A percentile compares a stretch with the other conserved stretches of the same genome.
Conservation (phyloP, 2,888 invertebrate genomes). For the Tachina lurida region DNA sequence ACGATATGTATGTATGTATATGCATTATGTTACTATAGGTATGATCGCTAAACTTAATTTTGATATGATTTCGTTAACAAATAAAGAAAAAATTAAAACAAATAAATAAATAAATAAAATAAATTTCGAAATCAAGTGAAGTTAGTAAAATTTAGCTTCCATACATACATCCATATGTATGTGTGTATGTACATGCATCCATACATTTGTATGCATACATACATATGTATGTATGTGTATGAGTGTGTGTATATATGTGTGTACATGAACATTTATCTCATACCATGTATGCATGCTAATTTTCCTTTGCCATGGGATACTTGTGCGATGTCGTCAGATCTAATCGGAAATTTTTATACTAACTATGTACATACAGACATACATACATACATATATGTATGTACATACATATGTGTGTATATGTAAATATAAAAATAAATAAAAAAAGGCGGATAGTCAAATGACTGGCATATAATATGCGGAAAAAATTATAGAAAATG, state of each 20-base stretch:
- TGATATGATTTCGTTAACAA: too few relatives aligned
- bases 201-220: neutral
- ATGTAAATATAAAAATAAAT: neutral
- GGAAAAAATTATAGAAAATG: conserved; percentile 35
- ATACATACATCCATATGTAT: neutral
- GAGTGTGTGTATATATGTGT: neutral
- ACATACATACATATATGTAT: too few relatives aligned
- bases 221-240: neutral
- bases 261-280: neutral
- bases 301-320: conserved; percentile 2
- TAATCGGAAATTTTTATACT: conserved; percentile 15
- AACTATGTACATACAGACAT: too few relatives aligned
- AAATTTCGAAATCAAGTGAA: too few relatives aligned
- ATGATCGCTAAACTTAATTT: too few relatives aligned
- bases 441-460: neutral
- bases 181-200: neutral
- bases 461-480: neutral
- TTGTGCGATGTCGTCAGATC: conserved; percentile 29
- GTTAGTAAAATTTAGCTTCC: too few relatives aligned
- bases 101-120: neutral
- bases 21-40: too few relatives aligned
- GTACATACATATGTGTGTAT: too few relatives aligned
- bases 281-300: neutral
- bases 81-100: neutral
- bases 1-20: neutral